phyloP scores from a whole-genome alignment of 2,888 invertebrate species.

The Cephonodes hylas region DNA sequence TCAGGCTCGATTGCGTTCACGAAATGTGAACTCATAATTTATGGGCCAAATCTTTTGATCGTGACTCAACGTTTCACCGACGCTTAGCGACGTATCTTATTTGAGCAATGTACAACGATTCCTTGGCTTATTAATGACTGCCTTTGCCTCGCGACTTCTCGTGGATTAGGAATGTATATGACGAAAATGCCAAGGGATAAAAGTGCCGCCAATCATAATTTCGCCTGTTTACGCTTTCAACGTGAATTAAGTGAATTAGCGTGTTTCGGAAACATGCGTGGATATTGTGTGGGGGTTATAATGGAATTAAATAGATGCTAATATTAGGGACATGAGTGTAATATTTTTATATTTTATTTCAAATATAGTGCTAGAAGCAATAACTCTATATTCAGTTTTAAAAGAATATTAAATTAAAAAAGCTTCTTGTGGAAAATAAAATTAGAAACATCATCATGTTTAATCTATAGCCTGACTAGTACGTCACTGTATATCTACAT shows the following conservation, averaged over 20 bases:
- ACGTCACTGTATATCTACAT: no score
- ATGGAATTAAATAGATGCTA: neutral
- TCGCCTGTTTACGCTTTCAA: neutral
- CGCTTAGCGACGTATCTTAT: slow-evolving; percentile 8
- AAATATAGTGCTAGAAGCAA: no score
- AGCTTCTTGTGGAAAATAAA: no score
- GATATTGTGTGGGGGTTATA: neutral
- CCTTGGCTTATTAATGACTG: neutral
- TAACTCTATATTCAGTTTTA: no score
- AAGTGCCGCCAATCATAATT: neutral
- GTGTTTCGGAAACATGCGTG: neutral
- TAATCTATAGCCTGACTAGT: no score
- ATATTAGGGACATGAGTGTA: no score
- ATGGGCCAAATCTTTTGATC: slow-evolving; percentile 21
- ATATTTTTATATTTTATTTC: no score
- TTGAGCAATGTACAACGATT: slow-evolving; percentile 5
- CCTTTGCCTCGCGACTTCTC: neutral
- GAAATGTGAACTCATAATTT: slow-evolving; percentile 45
- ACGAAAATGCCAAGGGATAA: neutral
- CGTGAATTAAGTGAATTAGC: neutral
- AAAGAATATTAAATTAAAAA: no score
- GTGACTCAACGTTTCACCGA: slow-evolving; percentile 18
- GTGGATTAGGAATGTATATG: neutral
- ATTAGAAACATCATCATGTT: no score
- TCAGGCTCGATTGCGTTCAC: slow-evolving; percentile 39